phyloP scores from a whole-genome alignment of 1,140 invertebrate species.

The Pogonus chalceus region DNA sequence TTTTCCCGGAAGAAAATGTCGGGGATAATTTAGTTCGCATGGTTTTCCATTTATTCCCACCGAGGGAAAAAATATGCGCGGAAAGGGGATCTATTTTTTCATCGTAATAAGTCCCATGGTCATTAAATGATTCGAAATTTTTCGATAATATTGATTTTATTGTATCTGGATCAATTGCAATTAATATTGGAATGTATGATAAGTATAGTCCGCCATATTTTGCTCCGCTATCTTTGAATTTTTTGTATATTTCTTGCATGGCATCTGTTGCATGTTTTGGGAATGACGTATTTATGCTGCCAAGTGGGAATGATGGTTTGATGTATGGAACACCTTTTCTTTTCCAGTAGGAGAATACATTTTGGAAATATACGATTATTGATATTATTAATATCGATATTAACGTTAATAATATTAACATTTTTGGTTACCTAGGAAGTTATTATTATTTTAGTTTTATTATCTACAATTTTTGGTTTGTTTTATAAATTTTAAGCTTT shows the following conservation, averaged over 20 bases:
- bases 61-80: neutral
- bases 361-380: constrained; percentile 16
- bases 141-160: neutral
- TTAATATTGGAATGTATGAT: neutral
- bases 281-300: no score
- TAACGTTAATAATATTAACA: neutral
- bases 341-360: constrained; percentile 25
- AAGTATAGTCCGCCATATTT: no score
- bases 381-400: neutral
- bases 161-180: neutral
- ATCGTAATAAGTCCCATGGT: neutral
- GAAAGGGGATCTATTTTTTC: neutral
- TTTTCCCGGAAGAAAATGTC: constrained; percentile 42
- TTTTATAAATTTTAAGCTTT: no score
- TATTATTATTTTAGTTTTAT: no score
- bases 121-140: neutral
- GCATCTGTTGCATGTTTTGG: no score
- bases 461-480: no score
- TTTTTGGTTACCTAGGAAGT: no score
- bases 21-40: constrained; percentile 41
- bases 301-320: constrained; percentile 26
- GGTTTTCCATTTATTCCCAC: constrained; percentile 34
- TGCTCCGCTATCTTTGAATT: no score
- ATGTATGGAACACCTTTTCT: constrained; percentile 19
- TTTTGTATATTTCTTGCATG: no score